phyloP scores from a whole-genome alignment of 2,113 vertebrate genomes.

The Rhabdornis inornatus region DNA sequence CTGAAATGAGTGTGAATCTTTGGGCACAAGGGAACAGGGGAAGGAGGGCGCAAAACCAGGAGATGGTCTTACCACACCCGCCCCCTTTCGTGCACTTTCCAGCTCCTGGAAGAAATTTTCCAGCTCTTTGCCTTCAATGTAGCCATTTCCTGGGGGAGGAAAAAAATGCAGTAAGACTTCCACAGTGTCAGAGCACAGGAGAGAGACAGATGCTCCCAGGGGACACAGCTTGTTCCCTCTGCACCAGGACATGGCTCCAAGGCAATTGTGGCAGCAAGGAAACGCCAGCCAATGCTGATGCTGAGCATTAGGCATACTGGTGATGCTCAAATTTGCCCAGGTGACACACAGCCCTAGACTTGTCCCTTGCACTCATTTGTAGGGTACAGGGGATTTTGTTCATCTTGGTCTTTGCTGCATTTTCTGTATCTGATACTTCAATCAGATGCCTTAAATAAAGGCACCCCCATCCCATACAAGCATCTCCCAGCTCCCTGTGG shows the following conservation, averaged over 20 bases:
- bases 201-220: neutral
- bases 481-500: fast-evolving
- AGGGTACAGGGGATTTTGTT: neutral
- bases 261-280: neutral
- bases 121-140: slow-evolving; percentile 97
- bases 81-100: slow-evolving; percentile 88
- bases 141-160: slow-evolving; percentile 86
- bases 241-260: fast-evolving
- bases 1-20: neutral
- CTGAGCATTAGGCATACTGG: neutral
- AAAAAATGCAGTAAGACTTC: neutral
- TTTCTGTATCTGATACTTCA: neutral
- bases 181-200: neutral
- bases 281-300: fast-evolving
- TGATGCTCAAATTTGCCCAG: neutral
- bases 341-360: no score
- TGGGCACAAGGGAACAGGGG: neutral
- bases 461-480: neutral
- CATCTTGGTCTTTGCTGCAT: neutral
- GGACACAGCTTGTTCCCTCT: fast-evolving
- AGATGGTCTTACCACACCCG: slow-evolving; percentile 86
- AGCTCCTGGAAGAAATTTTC: slow-evolving; percentile 96
- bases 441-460: neutral
- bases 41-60: neutral
- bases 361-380: neutral